phyloP scores from a whole-genome alignment of 2,113 vertebrate species.

The Cranoglanis bouderius region DNA sequence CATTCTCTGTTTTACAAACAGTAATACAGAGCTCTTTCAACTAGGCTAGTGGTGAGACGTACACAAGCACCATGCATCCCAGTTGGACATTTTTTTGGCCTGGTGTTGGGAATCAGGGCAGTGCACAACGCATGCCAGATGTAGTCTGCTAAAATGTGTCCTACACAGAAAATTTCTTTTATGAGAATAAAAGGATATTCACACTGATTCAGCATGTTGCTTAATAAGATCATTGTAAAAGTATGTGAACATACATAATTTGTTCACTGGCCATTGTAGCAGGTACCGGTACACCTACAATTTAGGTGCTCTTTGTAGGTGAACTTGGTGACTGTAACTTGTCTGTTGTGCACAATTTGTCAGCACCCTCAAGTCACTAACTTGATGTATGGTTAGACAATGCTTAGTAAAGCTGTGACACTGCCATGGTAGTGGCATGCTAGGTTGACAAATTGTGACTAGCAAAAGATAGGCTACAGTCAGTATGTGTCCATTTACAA shows the following conservation, averaged over 20 bases:
- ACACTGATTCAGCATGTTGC: background rate
- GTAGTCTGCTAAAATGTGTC: background rate
- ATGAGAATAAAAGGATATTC: background rate
- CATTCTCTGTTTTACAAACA: constrained; percentile 51
- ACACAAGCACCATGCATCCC: constrained; percentile 1
- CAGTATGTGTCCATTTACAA: background rate
- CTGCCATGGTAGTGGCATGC: background rate
- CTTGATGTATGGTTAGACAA: background rate
- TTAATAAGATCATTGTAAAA: background rate
- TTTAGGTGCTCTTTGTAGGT: background rate
- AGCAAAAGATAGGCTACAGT: background rate
- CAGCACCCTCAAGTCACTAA: background rate
- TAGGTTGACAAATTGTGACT: background rate
- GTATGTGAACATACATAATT: background rate
- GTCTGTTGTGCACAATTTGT: background rate
- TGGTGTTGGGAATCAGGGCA: background rate
- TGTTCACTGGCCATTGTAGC: background rate
- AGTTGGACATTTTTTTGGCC: background rate
- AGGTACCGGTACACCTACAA: background rate
- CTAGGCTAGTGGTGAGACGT: background rate
- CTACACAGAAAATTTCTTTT: background rate
- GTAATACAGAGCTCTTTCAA: background rate
- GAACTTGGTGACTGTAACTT: background rate
- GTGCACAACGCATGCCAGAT: background rate
- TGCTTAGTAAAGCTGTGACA: background rate